Evolutionary conservation across 2,113 vertebrate genomes (phyloP), one percentile per base, ranked within the genome.

Genomic region (Pristiophorus japonicus): DNA sequence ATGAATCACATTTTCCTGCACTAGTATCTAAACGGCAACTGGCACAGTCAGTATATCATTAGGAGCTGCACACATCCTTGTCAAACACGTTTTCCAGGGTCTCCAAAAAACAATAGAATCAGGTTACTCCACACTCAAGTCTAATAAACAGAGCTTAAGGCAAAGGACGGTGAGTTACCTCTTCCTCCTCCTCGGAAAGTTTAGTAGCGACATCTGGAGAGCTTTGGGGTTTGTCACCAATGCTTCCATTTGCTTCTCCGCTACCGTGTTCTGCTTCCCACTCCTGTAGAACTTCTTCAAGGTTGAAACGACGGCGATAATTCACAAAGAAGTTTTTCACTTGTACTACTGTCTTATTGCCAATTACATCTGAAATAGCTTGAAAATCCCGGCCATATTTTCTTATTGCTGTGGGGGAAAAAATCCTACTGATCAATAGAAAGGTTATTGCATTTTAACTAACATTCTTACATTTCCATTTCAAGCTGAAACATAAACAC

Each of bases 281-380:
- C 96, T 99, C 99, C 96, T 99, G 99, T 95, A 99, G 97, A 62
- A 99, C 99, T 97, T 99, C 98, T 30, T 99, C 99, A 97, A 99
- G 98, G 97, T 99, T 99, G 97, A 99, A 99, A 96, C 99, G 98
- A 30, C 99, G 98, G 20, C 99, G 98, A 94, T 99, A 99, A 97
- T 99, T 99, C 96, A 99, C 98, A 97, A 99, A 98, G 97, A 99
- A 99, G 98, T 99, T 99, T 97, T 99, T 99, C 97, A 99, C 99
- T 97, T 99, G 99, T 70, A 99, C 98, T 96, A 99, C 98, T 22
- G 99, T 99, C 96, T 99, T 99, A 97, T 99, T 99, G 96, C 99
- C 99, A 90, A 99, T 99, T 96, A 99, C 99, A 87, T 99, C 99
- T 4, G 99, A 99, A 97, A 99, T 99, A 18, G 99, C 99, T 96